Conservation (phyloP, 1,140 invertebrate genomes). For the Macrobrachium nipponense region DNA sequence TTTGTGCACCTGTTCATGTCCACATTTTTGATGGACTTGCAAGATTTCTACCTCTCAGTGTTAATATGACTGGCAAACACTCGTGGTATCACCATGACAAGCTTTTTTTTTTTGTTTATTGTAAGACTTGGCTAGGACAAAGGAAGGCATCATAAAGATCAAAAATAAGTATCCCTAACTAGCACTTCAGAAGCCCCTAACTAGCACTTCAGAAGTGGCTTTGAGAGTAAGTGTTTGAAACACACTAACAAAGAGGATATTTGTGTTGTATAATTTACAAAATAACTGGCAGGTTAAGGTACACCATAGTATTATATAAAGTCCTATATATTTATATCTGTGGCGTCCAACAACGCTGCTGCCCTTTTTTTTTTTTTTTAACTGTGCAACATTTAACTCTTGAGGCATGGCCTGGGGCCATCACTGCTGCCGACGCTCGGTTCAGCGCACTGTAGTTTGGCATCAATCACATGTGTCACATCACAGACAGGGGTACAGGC, state of each 20-base stretch:
- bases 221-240: conserved; percentile 43
- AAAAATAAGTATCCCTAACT: conserved; percentile 33
- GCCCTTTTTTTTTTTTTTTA: conserved; percentile 17
- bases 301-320: conserved; percentile 44
- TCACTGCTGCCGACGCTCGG: conserved; percentile 51
- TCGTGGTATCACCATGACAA: neutral
- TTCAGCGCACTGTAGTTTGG: conserved; percentile 58
- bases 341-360: conserved; percentile 42
- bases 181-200: conserved; percentile 20
- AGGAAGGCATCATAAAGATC: conserved; percentile 33
- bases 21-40: too few relatives aligned
- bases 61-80: too few relatives aligned
- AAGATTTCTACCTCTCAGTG: too few relatives aligned
- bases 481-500: conserved; percentile 61
- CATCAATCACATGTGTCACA: conserved; percentile 62
- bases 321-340: conserved; percentile 36
- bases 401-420: conserved; percentile 58
- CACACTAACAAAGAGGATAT: conserved; percentile 53
- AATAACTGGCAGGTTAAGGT: conserved; percentile 48
- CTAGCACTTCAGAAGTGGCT: conserved; percentile 45
- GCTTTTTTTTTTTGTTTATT: neutral
- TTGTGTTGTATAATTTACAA: conserved; percentile 50
- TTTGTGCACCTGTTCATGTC: too few relatives aligned
- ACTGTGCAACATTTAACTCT: conserved; percentile 55
- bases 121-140: conserved; percentile 9